These are phyloP conservation scores for Rhizoglyphus robini DNA, from an alignment of 1,140 invertebrate genomes.

Conservation along the genomic window DNA sequence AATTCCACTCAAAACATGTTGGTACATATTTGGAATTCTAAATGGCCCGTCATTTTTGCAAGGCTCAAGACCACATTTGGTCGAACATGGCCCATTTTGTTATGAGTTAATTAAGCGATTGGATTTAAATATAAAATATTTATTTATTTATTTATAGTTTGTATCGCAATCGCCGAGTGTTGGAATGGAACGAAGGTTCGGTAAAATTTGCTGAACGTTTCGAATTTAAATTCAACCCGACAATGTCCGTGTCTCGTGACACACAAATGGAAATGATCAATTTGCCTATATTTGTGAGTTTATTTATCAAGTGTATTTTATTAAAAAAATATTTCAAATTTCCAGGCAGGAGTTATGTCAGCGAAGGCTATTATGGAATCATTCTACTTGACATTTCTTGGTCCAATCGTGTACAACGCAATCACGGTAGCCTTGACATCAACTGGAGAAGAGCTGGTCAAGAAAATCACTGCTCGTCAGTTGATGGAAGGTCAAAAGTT, in stretches of 20 bases:
- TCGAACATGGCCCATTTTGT: constrained; percentile 1
- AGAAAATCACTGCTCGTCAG: not conserved
- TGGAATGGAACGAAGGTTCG: not conserved
- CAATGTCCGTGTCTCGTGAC: not conserved
- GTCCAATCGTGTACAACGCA: not conserved
- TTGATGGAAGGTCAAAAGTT: not conserved
- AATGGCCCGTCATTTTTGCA: not conserved
- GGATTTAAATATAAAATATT: not conserved
- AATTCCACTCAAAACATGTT: not conserved
- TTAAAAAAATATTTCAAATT: too few relatives aligned
- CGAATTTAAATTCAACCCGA: not conserved
- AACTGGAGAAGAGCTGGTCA: not conserved
- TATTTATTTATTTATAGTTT: not conserved
- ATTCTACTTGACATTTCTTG: not conserved
- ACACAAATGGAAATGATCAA: not conserved
- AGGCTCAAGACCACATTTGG: not conserved
- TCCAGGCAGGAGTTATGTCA: not conserved
- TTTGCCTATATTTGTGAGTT: not conserved
- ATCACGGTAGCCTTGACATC: not conserved
- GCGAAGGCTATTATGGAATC: not conserved
- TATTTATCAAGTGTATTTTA: too few relatives aligned
- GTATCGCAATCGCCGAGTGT: not conserved
- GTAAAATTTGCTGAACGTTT: not conserved
- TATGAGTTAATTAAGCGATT: not conserved
- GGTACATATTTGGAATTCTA: not conserved